Evolutionary conservation across 2,888 invertebrate genomes (phyloP), one percentile per base, ranked within the genome.

Genomic region (Poecilobothrus nobilitatus): DNA sequence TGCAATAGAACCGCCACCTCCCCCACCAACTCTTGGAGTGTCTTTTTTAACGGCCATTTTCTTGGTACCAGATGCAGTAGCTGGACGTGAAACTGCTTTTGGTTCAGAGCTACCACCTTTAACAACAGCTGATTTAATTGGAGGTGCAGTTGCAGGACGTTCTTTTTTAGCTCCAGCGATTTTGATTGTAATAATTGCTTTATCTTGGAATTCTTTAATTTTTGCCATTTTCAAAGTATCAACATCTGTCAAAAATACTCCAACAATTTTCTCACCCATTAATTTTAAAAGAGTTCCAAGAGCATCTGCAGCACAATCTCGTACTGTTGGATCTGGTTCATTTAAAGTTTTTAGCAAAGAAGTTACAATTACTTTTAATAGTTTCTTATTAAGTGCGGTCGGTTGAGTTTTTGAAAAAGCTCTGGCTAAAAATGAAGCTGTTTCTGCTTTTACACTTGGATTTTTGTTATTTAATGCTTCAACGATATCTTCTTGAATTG

Each of bases 211-310:
- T 79, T 98, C 98, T 80, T 94, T 95, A 66, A 98, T 91, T 84
- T 97, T 98, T 65, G 89, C 87, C 87, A 96, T 91, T 82, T 97
- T 98, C 41, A 96, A 82, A 63, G 88, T 87, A 78, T 99, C 98
- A 0, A 98, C 81, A 78, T 97, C 97, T 1, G 88, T 88, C 27
- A 97, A 85, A 78, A 94, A 93, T 0, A 94, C 92, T 65, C 86
- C 86, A 70, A 98, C 89, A 62, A 89, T 87, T 81, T 95, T 96
- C 77, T 98, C 97, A 1, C 97, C 93, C 15, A 97, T 91, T 6
- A 97, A 86, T 81, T 96, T 97, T 84, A 95, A 90, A 0, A 95
- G 89, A 0, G 95, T 96, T 12, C 98, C 99, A 20, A 99, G 81
- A 0, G 97, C 97, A 78, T 95, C 93, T 0, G 94, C 94, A 0